These are phyloP conservation scores for Amphimallon solstitiale DNA, from an alignment of 2,888 invertebrate species.

Conservation along the genomic window DNA sequence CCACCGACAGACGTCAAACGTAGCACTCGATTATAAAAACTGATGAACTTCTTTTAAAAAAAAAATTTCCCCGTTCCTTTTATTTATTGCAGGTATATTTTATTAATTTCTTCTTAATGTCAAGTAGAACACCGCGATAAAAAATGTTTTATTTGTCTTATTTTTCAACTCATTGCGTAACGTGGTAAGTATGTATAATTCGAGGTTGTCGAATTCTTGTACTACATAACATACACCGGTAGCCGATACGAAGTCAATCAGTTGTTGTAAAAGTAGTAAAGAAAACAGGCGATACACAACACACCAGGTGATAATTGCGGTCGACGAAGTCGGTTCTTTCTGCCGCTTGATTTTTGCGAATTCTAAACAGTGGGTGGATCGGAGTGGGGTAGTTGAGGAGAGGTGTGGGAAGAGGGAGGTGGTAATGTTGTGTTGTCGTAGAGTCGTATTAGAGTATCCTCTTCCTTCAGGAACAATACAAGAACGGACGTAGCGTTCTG, in stretches of 20 bases:
- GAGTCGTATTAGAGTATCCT: slow-evolving; percentile 12
- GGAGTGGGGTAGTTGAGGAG: slow-evolving; percentile 66
- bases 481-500: slow-evolving; percentile 59
- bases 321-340: slow-evolving; percentile 70
- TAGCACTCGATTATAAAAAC: slow-evolving; percentile 21
- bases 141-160: too few relatives aligned
- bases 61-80: too few relatives aligned
- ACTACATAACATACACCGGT: not conserved
- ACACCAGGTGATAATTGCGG: slow-evolving; percentile 64
- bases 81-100: too few relatives aligned
- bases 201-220: slow-evolving; percentile 3
- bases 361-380: slow-evolving; percentile 71
- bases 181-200: too few relatives aligned
- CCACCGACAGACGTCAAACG: slow-evolving; percentile 42
- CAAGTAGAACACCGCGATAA: too few relatives aligned
- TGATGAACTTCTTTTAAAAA: too few relatives aligned
- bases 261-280: slow-evolving; percentile 35
- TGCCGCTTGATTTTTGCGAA: slow-evolving; percentile 65
- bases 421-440: slow-evolving; percentile 28
- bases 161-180: too few relatives aligned
- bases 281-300: slow-evolving; percentile 39
- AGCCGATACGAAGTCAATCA: slow-evolving; percentile 1
- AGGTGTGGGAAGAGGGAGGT: slow-evolving; percentile 65
- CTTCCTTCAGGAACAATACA: too few relatives aligned
- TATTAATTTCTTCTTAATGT: too few relatives aligned